Evolutionary conservation across 1,140 invertebrate species (phyloP), one percentile per base, ranked within the genome.

Genomic region (Drosophila dunni): DNA sequence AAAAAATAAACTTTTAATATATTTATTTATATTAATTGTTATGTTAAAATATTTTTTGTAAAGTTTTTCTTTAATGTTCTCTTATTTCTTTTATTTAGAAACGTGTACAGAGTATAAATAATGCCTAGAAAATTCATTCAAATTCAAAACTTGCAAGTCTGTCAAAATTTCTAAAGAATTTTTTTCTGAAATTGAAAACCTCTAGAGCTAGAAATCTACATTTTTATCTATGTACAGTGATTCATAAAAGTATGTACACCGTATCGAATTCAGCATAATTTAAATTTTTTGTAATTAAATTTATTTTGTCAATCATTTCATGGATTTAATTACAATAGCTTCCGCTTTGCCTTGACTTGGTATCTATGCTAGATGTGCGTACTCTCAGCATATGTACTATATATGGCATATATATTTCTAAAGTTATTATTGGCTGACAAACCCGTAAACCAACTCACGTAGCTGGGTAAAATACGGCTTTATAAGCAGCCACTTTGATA

Each of bases 371-470:
- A 54, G 6, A 7, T 1, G 11, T 13, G 13, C 33, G 24, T 29
- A 29, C 3, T 29, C 24, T 56, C 15, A 13, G 17, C 6, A 54
- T 38, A 54, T 5, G 24, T 2, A 29, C 24, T 54, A 15, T 3
- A 7, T 17, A 20, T 20, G 17, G 17, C 17, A 1, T 20, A 34
- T 36, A 40, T 54, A 54, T 24, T 15, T 56, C 2, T n/a, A 6
- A 20, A 58, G 20, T 57, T n/a, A 44, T 29, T 42, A n/a, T 29
- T 29, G 54, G 54, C 33, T 44, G 24, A 34, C 20, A 53, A 51
- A 54, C 15, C 29, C 24, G 38, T 45, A 54, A 34, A 64, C 34
- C 24, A 53, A 64, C 62, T 54, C 62, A 54, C 62, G 62, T 64
- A 11, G 13, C 50, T 45, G 50, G 45, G 62, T 54, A 45, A 45